Evolutionary conservation across 2,797 vertebrate genomes (phyloP), one percentile per base, ranked within the genome.

Genomic region (Anisognathus igniventris): DNA sequence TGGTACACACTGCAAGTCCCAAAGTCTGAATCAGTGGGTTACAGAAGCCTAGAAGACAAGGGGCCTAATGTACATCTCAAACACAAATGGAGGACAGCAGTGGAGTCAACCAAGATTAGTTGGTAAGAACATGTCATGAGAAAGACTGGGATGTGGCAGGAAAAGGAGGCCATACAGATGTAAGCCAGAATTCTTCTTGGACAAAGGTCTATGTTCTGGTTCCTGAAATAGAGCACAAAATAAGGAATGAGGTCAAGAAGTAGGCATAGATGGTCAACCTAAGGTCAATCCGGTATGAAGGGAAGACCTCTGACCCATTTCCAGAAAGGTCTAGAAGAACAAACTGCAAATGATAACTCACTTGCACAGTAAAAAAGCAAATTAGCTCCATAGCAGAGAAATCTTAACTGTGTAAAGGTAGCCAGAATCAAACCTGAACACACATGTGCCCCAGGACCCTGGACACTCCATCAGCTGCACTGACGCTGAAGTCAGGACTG

Each of bases 111-210:
- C 37, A 37, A 48, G 16, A 37, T 42, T 6, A 42, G 14, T 3
- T 44, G 31, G 35, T n/a, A 56, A 68, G 23, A 75, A 42, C 9
- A 48, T 2, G 6, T 15, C 15, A 7, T 3, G 12, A 74, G 19
- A 48, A 61, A 67, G 16, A 74, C 35, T 4, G 14, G 42, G 9
- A n/a, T 14, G 35, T 3, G 14, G 35, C 56, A 68, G 42, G n/a
- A 62, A 48, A 74, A 28, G 13, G 6, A 5, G 13, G 27, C 19
- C 40, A n/a, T 24, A 61, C 4, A 39, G 17, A 58, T 0, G 0
- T 30, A 60, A 53, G 21, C 21, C 30, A 66, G 27, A 75, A 62
- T 13, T 68, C 16, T 18, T 37, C 35, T 14, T 8, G 9, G 27
- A 42, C 9, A 68, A 48, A 61, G 6, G 35, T 22, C 35, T 31